Base-by-base conservation (phyloP, 2,113 vertebrate species). In the Edolisoma coerulescens region DNA sequence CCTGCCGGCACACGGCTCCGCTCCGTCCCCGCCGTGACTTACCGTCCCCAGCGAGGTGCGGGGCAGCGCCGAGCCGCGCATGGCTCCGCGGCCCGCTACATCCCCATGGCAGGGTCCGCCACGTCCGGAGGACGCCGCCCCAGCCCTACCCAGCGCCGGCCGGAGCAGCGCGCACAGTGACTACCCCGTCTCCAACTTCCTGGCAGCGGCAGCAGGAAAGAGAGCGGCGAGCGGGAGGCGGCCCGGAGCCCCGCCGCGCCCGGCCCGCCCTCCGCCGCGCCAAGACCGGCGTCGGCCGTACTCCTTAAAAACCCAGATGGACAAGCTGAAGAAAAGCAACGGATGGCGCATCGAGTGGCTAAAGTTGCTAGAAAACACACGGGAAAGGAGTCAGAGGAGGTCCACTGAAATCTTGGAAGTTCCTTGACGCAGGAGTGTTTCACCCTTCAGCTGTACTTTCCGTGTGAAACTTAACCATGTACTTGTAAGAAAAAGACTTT, bases 51-150 rank as follows among this genome's bases (percentile, higher is more conserved):
- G 74, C 69, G 93, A 92, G 77, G 56, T 41, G 79, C 92, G 44
- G 70, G 82, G 76, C 84, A 95, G 90, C 84, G 70, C 93, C 88
- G 57, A 39, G n/a, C 61, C 65, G 88, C 71, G 74, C 97, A 97
- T 97, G 87, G 86, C 83, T 91, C 81, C 64, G 61, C 83, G 47
- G 49, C 32, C 69, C 71, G 42, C 92, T 96, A 97, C 84, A 73
- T 93, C 83, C 92, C 94, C 93, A 74, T 54, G 71, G 61, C 89
- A 59, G 50, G 13, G 28, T 22, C 30, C 41, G 50, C 7, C 33
- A 44, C 7, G 14, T 3, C n/a, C 86, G 20, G 21, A 82, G 52
- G 45, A 57, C 86, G 45, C 79, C 80, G 42, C 19, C 67, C 10
- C 61, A 37, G 57, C 30, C 73, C 27, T 35, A 11, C 57, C 57